phyloP scores from a whole-genome alignment of 2,797 vertebrate genomes.

The Poeciliopsis turneri region DNA sequence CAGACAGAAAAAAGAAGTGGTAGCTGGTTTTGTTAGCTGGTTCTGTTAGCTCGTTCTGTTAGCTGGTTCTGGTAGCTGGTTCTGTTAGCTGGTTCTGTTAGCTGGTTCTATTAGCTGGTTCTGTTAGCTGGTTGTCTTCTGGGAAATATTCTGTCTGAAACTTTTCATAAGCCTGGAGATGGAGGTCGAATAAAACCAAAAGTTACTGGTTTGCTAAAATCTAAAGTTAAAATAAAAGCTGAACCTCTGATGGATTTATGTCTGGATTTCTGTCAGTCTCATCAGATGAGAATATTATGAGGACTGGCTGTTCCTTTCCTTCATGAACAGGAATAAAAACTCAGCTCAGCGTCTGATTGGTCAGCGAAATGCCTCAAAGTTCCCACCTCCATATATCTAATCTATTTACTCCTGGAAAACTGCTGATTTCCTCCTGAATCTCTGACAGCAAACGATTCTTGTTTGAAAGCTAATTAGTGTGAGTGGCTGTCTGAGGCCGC shows the following conservation, averaged over 20 bases:
- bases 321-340: conserved; percentile 1
- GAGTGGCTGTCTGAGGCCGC: not conserved
- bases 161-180: not conserved
- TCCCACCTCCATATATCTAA: not conserved
- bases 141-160: not conserved
- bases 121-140: no score
- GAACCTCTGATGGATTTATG: not conserved
- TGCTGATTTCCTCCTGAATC: conserved; percentile 12
- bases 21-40: no score
- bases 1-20: no score
- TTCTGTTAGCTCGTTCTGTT: no score
- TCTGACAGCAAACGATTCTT: not conserved
- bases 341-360: conserved; percentile 1
- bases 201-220: not conserved
- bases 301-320: not conserved
- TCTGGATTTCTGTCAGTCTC: not conserved
- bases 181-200: not conserved
- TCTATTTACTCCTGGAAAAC: conserved; percentile 22
- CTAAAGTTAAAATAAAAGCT: not conserved
- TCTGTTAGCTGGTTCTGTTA: no score
- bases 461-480: conserved; percentile 11
- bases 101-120: no score
- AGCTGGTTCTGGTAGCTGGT: no score
- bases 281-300: not conserved
- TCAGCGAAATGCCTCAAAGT: conserved; percentile 10